phyloP scores from a whole-genome alignment of 1,140 invertebrate species.

The Acromyrmex heyeri region DNA sequence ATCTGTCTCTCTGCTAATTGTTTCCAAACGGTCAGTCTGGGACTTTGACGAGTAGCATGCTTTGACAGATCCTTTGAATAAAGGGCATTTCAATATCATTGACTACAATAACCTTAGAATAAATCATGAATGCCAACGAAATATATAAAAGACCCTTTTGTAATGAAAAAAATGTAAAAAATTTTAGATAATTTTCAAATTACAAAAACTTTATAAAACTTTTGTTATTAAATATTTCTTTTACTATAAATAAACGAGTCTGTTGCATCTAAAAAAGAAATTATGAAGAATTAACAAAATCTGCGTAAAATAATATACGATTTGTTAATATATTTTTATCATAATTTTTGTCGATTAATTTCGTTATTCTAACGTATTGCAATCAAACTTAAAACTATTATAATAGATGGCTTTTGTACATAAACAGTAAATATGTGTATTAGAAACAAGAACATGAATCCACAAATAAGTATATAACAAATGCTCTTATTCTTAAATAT shows the following conservation, averaged over 20 bases:
- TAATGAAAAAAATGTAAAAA: not conserved
- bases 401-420: not conserved
- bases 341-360: too few relatives aligned
- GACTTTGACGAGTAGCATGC: not conserved
- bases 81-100: not conserved
- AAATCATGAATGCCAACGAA: not conserved
- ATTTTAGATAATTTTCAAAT: not conserved
- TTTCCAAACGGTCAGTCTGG: slow-evolving; percentile 17
- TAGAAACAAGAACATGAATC: not conserved
- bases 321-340: too few relatives aligned
- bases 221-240: not conserved
- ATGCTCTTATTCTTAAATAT: not conserved
- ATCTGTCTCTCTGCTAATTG: slow-evolving; percentile 72
- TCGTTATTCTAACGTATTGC: too few relatives aligned
- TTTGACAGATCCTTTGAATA: not conserved
- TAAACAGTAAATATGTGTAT: not conserved
- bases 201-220: not conserved
- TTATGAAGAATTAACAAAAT: too few relatives aligned
- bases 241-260: too few relatives aligned
- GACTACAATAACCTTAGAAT: not conserved
- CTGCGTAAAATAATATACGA: too few relatives aligned
- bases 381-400: not conserved
- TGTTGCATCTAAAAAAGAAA: too few relatives aligned
- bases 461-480: not conserved
- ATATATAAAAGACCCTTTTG: not conserved